Percentiles rank a stretch among this genome's conserved stretches.
phyloP scores from a whole-genome alignment of 2,797 vertebrate genomes.

The Phalloptychus januarius region DNA sequence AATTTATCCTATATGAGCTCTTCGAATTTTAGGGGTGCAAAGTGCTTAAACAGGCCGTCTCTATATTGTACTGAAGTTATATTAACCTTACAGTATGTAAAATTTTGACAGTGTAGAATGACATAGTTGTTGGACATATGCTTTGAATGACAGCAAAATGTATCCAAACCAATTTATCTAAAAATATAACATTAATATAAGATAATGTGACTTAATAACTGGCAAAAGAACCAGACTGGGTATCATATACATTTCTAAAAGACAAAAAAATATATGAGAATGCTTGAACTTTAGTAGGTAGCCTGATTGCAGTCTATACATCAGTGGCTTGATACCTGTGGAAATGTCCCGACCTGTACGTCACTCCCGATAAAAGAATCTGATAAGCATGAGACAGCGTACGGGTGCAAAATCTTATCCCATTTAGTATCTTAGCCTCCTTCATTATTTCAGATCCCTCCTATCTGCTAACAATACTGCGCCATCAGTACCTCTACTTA shows the following conservation, averaged over 20 bases:
- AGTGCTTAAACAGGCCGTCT: not conserved
- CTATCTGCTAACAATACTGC: not conserved
- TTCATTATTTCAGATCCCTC: not conserved
- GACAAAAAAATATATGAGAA: no score
- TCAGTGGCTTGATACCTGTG: no score
- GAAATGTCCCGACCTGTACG: not conserved
- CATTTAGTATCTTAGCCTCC: not conserved
- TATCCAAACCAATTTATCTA: not conserved
- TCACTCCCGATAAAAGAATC: not conserved
- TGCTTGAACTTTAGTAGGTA: not conserved
- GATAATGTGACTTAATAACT: no score
- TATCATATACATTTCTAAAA: not conserved
- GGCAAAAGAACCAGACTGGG: not conserved
- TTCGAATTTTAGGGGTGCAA: not conserved
- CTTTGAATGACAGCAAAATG: no score
- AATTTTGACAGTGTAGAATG: no score
- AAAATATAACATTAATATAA: not conserved
- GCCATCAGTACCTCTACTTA: slow-evolving; percentile 7
- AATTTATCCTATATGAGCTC: not conserved
- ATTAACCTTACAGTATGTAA: not conserved
- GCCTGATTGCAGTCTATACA: not conserved
- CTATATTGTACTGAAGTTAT: not conserved
- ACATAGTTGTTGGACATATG: no score
- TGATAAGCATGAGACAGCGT: not conserved
- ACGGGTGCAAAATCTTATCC: not conserved